phyloP scores from a whole-genome alignment of 2,888 invertebrate genomes.

The Ommatoiulus sabulosus region DNA sequence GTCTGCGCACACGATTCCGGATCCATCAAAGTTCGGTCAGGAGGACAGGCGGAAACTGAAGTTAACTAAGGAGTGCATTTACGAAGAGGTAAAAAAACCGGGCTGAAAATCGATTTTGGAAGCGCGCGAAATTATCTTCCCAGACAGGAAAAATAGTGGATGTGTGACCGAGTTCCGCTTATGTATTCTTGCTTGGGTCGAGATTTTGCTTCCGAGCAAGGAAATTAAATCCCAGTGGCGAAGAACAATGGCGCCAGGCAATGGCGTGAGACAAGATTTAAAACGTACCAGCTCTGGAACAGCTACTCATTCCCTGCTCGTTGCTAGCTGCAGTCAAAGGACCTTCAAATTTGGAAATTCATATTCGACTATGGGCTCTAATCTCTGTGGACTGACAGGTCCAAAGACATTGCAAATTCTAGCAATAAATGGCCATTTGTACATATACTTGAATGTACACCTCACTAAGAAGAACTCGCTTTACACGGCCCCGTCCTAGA shows the following conservation, averaged over 20 bases:
- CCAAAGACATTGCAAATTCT: too few species aligned
- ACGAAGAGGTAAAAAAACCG: background rate
- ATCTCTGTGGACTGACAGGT: too few species aligned
- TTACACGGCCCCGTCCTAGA: too few species aligned
- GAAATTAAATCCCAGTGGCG: slow-evolving; percentile 8
- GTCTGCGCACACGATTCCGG: background rate
- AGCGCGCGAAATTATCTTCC: slow-evolving; percentile 13
- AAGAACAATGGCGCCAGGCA: slow-evolving; percentile 27
- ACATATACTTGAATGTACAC: too few species aligned
- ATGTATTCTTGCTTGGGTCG: slow-evolving; percentile 39
- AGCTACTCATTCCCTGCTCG: background rate
- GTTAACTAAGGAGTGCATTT: slow-evolving; percentile 5
- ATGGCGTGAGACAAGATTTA: background rate
- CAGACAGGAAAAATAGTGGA: background rate
- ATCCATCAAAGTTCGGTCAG: slow-evolving; percentile 29
- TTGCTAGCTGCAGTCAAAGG: too few species aligned
- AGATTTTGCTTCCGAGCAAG: slow-evolving; percentile 9
- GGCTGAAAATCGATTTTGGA: background rate
- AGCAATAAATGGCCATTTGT: too few species aligned
- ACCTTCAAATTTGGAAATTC: too few species aligned
- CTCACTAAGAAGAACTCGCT: too few species aligned
- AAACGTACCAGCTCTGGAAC: background rate
- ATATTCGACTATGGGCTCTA: too few species aligned
- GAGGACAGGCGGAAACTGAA: slow-evolving; percentile 1
- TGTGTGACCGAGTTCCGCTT: slow-evolving; percentile 13